Percentiles rank a stretch among this genome's conserved stretches.
phyloP scores from a whole-genome alignment of 2,113 vertebrate species.

The Acrocephalus kingi region DNA sequence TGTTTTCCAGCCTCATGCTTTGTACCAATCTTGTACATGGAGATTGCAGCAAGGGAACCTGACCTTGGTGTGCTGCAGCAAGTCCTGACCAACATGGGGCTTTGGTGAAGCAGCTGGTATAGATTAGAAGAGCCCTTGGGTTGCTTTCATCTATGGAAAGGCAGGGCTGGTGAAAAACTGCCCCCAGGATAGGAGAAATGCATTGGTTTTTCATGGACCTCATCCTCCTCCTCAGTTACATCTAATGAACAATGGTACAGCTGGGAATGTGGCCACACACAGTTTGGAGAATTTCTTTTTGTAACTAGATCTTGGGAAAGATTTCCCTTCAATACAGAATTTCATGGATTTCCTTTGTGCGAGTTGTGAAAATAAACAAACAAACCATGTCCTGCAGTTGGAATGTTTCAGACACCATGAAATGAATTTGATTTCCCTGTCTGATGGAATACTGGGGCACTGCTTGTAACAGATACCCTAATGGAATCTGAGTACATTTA shows the following conservation, averaged over 20 bases:
- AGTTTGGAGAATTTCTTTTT: conserved; percentile 28
- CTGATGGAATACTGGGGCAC: neutral
- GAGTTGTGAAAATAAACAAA: conserved; percentile 51
- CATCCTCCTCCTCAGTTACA: conserved; percentile 37
- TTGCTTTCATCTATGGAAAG: conserved; percentile 53
- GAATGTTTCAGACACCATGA: neutral
- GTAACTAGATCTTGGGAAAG: conserved; percentile 60
- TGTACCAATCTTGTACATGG: accelerated
- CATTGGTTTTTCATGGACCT: conserved; percentile 9
- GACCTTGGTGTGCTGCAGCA: neutral
- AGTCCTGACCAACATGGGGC: neutral
- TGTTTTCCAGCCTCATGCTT: neutral
- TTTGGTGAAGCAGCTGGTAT: conserved; percentile 32
- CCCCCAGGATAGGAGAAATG: conserved; percentile 37
- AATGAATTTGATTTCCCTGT: conserved; percentile 19
- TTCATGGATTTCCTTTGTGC: conserved; percentile 47
- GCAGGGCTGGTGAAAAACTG: conserved; percentile 30
- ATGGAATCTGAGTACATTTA: neutral
- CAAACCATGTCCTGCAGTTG: conserved; percentile 18
- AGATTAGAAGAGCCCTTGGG: conserved; percentile 8
- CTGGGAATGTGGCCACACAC: conserved; percentile 62
- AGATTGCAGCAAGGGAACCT: neutral
- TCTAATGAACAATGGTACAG: conserved; percentile 53
- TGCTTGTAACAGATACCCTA: neutral
- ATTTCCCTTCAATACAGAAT: conserved; percentile 36